Evolutionary conservation across 2,113 vertebrate species (phyloP), one percentile per base, ranked within the genome.

Genomic region (Phylloscopus whistleri): DNA sequence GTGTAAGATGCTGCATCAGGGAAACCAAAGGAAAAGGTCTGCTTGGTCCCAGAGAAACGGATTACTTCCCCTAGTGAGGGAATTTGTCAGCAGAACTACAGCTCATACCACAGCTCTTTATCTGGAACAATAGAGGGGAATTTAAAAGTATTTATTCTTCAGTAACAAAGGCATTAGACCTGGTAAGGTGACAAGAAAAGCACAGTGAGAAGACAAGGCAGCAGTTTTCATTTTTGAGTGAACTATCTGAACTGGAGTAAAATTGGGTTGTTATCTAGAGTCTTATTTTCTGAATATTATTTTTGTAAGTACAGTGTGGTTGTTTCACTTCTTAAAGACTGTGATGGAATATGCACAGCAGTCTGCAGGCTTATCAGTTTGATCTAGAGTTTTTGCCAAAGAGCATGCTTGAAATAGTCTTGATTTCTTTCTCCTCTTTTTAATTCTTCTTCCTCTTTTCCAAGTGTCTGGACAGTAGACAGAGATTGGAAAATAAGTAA

Each of bases 351-450:
- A 77, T 37, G 41, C 48, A 44, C 52, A 87, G 73, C 84, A 91
- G 75, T 76, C 67, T 88, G 59, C 19, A 70, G 60, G 30, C 41
- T 95, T 94, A 90, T 93, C 82, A 72, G 48, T 68, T 80, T 48
- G 11, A 96, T 88, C 90, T 95, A 78, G 46, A 58, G 30, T n/a
- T 90, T 94, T 81, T 94, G 82, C 78, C 93, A 90, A 83, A 74
- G 46, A 59, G 3, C 68, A 44, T 82, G 23, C 41, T 82, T 78
- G 73, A 89, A 92, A 87, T 87, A 64, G 35, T 85, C 70, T 72
- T 66, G 44, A 79, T 89, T 87, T 94, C 48, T 69, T 26, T 76
- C 31, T 53, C 15, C 1, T 44, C 4, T 37, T 87, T 90, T 88
- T 70, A 56, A 17, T 33, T 77, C 9, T 87, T 79, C 31, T 76